Evolutionary conservation across 2,797 vertebrate species (phyloP), one percentile per base, ranked within the genome.

Genomic region (Argyrosomus regius): DNA sequence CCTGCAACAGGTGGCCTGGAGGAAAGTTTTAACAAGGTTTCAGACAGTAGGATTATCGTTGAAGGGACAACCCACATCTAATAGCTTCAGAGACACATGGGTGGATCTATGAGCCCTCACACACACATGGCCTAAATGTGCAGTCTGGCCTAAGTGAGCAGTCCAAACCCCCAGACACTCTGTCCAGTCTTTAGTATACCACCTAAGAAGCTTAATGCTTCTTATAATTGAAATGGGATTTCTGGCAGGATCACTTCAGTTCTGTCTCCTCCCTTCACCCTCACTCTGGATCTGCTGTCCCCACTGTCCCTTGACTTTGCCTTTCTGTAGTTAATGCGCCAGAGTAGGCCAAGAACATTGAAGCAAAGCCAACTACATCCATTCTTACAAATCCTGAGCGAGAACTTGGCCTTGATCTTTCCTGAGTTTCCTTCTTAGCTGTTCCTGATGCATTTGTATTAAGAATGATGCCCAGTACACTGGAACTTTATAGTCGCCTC

Each of bases 1-100:
- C 13, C 12, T 68, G 52, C 84, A 95, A 94, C 94, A 95, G 95
- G 92, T 94, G 95, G 91, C 67, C 78, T 53, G 67, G 87, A 88
- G 88, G 92, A 93, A 93, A 92, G 90, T 94, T 95, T 92, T 89
- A 92, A 94, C 90, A 88, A 89, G 88, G 68, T 80, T 79, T 91
- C 74, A 91, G 87, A 81, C 90, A 75, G 64, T 24, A 60, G 81
- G 88, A 93, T 94, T 91, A 93, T 84, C 87, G 20, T 85, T 84
- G 65, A 71, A 61, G 81, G 74, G 82, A 83, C 87, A 88, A 89
- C 85, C 90, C 85, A 81, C 78, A 80, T 84, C 78, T 89, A 91
- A 92, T 82, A 85, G 87, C 91, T 87, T 91, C 86, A 89, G 78
- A 54, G 80, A 80, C 87, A 85, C 78, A 84, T 59, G 17, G 58